phyloP scores from a whole-genome alignment of 2,888 invertebrate genomes.

The Notodonta dromedarius region DNA sequence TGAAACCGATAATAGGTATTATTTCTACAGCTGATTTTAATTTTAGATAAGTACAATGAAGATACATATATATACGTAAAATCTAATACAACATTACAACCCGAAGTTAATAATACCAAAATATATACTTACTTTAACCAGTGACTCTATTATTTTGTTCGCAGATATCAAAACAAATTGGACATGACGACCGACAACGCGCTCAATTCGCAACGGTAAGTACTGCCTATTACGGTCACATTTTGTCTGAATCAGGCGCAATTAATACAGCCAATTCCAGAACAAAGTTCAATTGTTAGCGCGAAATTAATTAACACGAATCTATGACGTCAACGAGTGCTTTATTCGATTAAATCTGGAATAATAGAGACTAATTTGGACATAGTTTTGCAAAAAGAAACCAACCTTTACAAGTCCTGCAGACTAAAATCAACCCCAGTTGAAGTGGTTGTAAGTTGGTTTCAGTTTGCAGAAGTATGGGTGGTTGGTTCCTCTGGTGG shows the following conservation, averaged over 20 bases:
- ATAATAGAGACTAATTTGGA: background rate
- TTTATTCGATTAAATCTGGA: background rate
- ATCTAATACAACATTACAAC: background rate
- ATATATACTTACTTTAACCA: too few species aligned
- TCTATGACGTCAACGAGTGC: background rate
- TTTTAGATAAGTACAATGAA: too few species aligned
- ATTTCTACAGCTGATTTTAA: background rate
- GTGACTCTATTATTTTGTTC: constrained; percentile 34
- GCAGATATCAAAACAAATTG: constrained; percentile 49
- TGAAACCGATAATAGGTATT: background rate
- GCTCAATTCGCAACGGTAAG: constrained; percentile 76
- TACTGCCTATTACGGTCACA: background rate
- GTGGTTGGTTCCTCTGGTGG: too few species aligned
- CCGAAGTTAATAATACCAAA: too few species aligned
- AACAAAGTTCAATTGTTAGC: constrained; percentile 7
- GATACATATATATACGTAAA: too few species aligned
- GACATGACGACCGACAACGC: constrained; percentile 74
- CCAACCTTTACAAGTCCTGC: too few species aligned
- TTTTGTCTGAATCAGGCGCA: background rate
- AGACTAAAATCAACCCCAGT: too few species aligned
- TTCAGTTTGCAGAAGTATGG: too few species aligned
- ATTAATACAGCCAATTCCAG: background rate
- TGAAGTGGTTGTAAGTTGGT: too few species aligned
- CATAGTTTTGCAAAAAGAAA: too few species aligned
- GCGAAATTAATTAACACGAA: constrained; percentile 10